Conservation (phyloP, 2,888 invertebrate species). For the Tortrix viridana region DNA sequence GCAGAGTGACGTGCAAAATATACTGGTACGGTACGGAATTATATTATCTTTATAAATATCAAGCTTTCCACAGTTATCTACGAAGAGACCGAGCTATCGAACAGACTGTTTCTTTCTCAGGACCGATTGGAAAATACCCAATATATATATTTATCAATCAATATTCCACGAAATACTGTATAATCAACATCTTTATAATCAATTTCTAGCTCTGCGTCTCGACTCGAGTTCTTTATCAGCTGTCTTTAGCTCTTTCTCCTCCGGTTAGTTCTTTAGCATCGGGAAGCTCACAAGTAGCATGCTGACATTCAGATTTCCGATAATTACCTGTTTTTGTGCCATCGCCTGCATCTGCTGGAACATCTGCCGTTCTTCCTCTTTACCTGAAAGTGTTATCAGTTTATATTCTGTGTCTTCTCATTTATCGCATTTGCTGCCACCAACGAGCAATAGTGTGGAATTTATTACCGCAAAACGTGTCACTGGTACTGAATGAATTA, state of each 20-base stretch:
- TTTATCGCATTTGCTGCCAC: neutral
- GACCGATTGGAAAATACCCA: neutral
- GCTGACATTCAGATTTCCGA: slow-evolving; percentile 51
- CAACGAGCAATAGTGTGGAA: too few species aligned
- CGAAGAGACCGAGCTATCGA: neutral
- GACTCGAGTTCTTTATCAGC: too few species aligned
- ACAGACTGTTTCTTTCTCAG: neutral
- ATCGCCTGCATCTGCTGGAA: slow-evolving; percentile 98
- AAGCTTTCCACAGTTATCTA: slow-evolving; percentile 52
- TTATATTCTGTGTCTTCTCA: slow-evolving; percentile 34
- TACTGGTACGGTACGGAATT: slow-evolving; percentile 62
- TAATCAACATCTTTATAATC: too few species aligned
- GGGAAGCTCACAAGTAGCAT: slow-evolving; percentile 55
- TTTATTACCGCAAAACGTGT: too few species aligned
- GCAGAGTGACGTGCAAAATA: slow-evolving; percentile 74
- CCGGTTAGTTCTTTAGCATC: slow-evolving; percentile 9
- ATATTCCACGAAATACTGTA: too few species aligned
- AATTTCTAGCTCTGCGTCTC: too few species aligned
- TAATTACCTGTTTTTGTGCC: slow-evolving; percentile 96
- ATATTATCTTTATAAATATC: slow-evolving; percentile 49
- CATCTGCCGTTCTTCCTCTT: slow-evolving; percentile 98
- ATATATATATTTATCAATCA: too few species aligned
- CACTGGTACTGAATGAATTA: too few species aligned
- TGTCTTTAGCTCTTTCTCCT: slow-evolving; percentile 2
- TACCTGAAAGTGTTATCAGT: slow-evolving; percentile 86